Percentiles rank a stretch among this genome's conserved stretches.
Evolutionary conservation across 2,113 vertebrate genomes (phyloP).

Genomic region (Leptodactylus fuscus): DNA sequence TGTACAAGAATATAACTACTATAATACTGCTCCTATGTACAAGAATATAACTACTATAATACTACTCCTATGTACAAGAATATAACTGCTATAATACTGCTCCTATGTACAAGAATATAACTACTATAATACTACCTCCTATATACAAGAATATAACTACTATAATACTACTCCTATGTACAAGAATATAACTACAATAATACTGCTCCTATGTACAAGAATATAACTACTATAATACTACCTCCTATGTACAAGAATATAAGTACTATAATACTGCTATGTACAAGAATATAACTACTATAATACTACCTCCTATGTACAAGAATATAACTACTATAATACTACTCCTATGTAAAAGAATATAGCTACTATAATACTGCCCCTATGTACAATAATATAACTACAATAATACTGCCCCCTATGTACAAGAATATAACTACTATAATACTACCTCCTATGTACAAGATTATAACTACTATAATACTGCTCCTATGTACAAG

Average conservation of each 20-base stretch:
- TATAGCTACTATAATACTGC: background rate
- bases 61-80: background rate
- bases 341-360: background rate
- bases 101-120: background rate
- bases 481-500: background rate
- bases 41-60: background rate
- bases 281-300: too few relatives aligned
- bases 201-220: background rate
- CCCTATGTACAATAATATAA: background rate
- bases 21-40: background rate
- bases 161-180: background rate
- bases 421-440: background rate
- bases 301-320: background rate
- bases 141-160: background rate
- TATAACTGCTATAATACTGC: slow-evolving; percentile 3
- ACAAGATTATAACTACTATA: background rate
- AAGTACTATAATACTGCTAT: too few relatives aligned
- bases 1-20: background rate
- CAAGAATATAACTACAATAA: background rate
- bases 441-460: background rate
- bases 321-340: background rate
- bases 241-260: too few relatives aligned
- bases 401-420: background rate
- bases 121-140: background rate
- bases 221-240: background rate